Percentiles rank a stretch among this genome's conserved stretches.
phyloP scores from a whole-genome alignment of 2,797 vertebrate genomes.

The Hemitrygon akajei region DNA sequence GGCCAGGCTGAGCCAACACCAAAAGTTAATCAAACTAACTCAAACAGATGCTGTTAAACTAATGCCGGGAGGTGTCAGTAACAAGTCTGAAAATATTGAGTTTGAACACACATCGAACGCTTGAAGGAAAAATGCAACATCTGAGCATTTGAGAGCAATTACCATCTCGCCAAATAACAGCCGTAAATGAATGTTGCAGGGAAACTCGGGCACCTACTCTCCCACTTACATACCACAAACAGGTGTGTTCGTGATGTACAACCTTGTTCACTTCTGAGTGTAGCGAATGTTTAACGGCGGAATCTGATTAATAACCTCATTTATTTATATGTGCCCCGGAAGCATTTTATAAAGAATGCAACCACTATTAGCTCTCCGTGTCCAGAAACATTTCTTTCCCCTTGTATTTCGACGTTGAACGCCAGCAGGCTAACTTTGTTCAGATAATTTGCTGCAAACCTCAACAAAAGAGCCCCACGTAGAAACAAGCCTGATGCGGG shows the following conservation, averaged over 20 bases:
- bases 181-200: background rate
- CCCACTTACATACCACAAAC: background rate
- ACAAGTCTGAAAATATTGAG: background rate
- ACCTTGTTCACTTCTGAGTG: background rate
- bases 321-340: background rate
- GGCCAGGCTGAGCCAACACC: background rate
- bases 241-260: background rate
- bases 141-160: background rate
- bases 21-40: background rate
- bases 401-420: conserved; percentile 56
- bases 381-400: background rate
- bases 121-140: background rate
- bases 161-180: background rate
- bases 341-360: background rate
- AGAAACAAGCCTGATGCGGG: conserved; percentile 64
- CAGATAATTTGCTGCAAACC: conserved; percentile 60
- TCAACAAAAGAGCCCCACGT: conserved; percentile 65
- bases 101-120: background rate
- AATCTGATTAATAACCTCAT: background rate
- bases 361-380: no score
- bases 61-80: background rate
- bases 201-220: background rate
- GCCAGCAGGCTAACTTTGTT: conserved; percentile 57
- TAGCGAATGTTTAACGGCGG: background rate
- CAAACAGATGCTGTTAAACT: background rate